These are phyloP conservation scores for Bufotes viridis DNA, from an alignment of 2,797 vertebrate genomes.

Conservation along the genomic window DNA sequence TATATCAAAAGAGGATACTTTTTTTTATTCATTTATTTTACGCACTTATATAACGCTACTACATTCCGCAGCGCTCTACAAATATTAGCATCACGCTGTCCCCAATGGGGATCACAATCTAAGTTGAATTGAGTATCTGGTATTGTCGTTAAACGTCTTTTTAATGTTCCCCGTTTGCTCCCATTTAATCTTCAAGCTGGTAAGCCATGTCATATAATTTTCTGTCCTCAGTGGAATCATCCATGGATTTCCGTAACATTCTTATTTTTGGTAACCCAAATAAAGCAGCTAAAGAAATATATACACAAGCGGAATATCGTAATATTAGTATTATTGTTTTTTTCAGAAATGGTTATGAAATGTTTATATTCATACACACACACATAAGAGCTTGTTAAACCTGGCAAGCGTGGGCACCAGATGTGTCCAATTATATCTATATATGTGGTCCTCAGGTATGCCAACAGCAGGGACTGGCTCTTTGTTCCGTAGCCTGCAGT, in stretches of 20 bases:
- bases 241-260: constrained; percentile 11
- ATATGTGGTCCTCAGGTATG: constrained; percentile 78
- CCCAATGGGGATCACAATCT: no score
- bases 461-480: constrained; percentile 72
- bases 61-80: no score
- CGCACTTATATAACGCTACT: no score
- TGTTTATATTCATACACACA: constrained; percentile 15
- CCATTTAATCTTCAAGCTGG: neutral
- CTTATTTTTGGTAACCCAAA: constrained; percentile 22
- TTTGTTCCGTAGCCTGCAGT: constrained; percentile 74
- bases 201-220: constrained; percentile 19
- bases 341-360: constrained; percentile 36
- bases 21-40: no score
- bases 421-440: constrained; percentile 78
- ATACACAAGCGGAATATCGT: neutral
- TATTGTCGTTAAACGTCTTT: neutral
- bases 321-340: constrained; percentile 14
- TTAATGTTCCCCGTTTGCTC: neutral
- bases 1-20: no score
- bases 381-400: constrained; percentile 15
- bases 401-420: constrained; percentile 71
- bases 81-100: no score
- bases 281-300: constrained; percentile 21
- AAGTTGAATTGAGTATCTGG: no score
- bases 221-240: constrained; percentile 8